Percentiles rank a stretch among this genome's conserved stretches.
phyloP scores from a whole-genome alignment of 2,113 vertebrate species.

The Lichenostomus cassidix region DNA sequence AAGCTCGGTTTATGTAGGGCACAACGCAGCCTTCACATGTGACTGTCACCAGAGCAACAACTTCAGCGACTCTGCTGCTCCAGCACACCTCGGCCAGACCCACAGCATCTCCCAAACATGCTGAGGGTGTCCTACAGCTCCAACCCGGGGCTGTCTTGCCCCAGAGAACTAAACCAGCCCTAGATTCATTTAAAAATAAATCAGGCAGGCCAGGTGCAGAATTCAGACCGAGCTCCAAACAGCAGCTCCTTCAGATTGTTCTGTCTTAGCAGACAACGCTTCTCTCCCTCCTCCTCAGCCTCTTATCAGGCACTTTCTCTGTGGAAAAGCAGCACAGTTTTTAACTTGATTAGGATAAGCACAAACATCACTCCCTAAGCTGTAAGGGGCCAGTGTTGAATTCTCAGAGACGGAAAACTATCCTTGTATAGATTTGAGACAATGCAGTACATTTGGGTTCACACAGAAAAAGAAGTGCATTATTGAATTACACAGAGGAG shows the following conservation, averaged over 20 bases:
- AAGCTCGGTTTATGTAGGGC: background rate
- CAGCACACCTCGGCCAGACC: background rate
- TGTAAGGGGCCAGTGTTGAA: rapidly evolving
- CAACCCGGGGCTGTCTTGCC: rapidly evolving
- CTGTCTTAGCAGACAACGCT: background rate
- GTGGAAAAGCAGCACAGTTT: background rate
- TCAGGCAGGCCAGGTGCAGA: background rate
- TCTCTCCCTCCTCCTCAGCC: background rate
- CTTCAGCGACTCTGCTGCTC: background rate
- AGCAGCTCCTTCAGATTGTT: background rate
- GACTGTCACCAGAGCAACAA: constrained; percentile 23
- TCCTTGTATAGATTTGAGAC: background rate
- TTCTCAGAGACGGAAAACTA: background rate
- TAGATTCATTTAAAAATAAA: background rate
- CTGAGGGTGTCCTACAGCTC: background rate
- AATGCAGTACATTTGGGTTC: background rate
- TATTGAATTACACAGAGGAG: rapidly evolving
- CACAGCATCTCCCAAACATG: background rate
- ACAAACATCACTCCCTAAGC: background rate
- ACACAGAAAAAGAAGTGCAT: too few species aligned
- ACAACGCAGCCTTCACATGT: background rate
- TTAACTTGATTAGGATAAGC: background rate
- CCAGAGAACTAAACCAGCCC: background rate
- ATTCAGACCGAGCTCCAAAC: background rate
- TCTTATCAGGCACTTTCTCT: background rate